phyloP scores from a whole-genome alignment of 2,888 invertebrate genomes.

The Calameuta pallipes region DNA sequence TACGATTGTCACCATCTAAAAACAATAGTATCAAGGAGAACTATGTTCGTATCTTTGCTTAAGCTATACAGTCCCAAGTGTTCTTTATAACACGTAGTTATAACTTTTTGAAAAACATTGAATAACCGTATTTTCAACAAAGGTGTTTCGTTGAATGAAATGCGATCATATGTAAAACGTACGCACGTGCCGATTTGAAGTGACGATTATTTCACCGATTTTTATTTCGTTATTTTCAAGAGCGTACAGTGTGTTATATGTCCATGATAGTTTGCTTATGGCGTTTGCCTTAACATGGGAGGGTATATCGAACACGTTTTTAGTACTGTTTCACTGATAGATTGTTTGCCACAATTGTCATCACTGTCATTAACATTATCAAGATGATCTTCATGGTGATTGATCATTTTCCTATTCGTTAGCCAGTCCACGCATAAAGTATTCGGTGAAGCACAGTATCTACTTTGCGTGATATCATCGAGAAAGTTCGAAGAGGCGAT shows the following conservation, averaged over 20 bases:
- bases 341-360: constrained; percentile 31
- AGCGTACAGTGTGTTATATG: not conserved
- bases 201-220: not conserved
- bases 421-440: constrained; percentile 42
- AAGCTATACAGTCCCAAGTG: not conserved
- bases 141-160: not conserved
- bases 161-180: not conserved
- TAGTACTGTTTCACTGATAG: constrained; percentile 30
- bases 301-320: constrained; percentile 33
- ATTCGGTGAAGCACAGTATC: constrained; percentile 42
- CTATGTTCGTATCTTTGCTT: not conserved
- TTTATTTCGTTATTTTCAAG: not conserved
- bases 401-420: not conserved
- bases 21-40: not conserved
- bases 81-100: too few species aligned
- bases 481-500: constrained; percentile 4
- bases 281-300: constrained; percentile 37
- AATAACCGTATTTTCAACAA: not conserved
- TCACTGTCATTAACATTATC: constrained; percentile 27
- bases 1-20: not conserved
- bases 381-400: constrained; percentile 28
- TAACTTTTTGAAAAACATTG: not conserved
- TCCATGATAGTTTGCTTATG: constrained; percentile 21
- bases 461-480: constrained; percentile 33
- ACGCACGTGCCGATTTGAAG: not conserved